phyloP scores from a whole-genome alignment of 2,888 invertebrate species.

The Bombylius discolor region DNA sequence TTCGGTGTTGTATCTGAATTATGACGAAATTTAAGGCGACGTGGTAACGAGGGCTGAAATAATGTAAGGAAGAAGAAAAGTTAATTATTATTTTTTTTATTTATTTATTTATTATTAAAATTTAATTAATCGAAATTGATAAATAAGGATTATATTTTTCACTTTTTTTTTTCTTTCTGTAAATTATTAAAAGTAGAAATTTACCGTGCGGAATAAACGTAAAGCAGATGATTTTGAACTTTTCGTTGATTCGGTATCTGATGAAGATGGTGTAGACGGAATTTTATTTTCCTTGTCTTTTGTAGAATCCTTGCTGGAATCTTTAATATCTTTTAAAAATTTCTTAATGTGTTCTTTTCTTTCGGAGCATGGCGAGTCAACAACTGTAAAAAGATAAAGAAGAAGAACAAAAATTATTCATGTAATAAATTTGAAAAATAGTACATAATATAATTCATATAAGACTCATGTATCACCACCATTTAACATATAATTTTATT shows the following conservation, averaged over 20 bases:
- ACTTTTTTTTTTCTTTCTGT: no score
- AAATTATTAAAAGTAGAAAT: no score
- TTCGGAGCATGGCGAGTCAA: conserved; percentile 22
- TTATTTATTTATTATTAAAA: no score
- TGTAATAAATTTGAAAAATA: no score
- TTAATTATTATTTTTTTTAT: not conserved
- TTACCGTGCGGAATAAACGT: not conserved
- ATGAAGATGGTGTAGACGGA: conserved; percentile 7
- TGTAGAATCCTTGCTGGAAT: conserved; percentile 27
- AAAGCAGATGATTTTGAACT: conserved; percentile 9
- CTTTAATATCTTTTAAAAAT: conserved; percentile 35
- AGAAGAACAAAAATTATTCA: not conserved
- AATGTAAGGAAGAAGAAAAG: not conserved
- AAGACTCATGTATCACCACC: no score
- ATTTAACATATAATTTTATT: no score
- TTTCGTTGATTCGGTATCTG: conserved; percentile 13
- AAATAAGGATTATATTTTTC: no score
- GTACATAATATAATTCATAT: no score
- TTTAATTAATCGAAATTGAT: no score
- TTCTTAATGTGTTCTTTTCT: conserved; percentile 36
- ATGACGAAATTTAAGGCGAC: conserved; percentile 31
- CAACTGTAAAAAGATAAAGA: conserved; percentile 9
- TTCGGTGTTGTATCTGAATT: conserved; percentile 29
- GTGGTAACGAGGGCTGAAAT: conserved; percentile 28
- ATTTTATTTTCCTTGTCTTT: conserved; percentile 28